Evolutionary conservation across 2,888 invertebrate species (phyloP).

Genomic region (Lumbricus terrestris): DNA sequence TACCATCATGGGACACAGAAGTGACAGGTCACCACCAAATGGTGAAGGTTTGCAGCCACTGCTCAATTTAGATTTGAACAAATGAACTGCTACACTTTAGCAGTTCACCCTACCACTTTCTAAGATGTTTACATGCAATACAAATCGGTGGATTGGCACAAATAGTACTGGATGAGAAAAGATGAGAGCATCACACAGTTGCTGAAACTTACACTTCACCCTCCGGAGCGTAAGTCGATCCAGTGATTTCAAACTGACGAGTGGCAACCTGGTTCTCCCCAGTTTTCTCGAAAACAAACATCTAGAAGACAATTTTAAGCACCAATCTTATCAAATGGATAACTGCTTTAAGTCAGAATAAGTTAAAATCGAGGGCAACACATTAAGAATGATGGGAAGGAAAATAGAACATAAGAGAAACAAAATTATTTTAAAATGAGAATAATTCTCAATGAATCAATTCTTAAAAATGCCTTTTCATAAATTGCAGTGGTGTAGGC

Average conservation of each 20-base stretch:
- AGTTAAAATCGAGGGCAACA: neutral
- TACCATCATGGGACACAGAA: neutral
- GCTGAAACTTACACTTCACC: conserved; percentile 73
- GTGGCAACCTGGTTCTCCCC: conserved; percentile 87
- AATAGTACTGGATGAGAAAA: neutral
- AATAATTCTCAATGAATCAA: neutral
- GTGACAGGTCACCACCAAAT: neutral
- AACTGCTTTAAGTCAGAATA: neutral
- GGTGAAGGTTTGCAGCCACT: neutral
- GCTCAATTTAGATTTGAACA: neutral
- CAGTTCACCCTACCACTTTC: too few relatives aligned
- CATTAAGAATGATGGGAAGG: neutral
- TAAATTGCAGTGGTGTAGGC: neutral
- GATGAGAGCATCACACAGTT: neutral
- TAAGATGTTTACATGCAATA: too few relatives aligned
- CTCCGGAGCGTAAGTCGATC: conserved; percentile 97
- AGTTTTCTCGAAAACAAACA: conserved; percentile 91
- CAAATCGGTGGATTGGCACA: neutral
- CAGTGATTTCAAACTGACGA: conserved; percentile 95
- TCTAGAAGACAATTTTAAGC: conserved; percentile 62
- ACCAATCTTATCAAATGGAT: neutral
- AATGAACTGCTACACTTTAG: too few relatives aligned
- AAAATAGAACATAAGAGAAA: neutral
- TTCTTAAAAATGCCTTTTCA: neutral
- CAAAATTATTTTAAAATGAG: neutral